phyloP scores from a whole-genome alignment of 2,888 invertebrate genomes.

The Eumerus sabulonum region DNA sequence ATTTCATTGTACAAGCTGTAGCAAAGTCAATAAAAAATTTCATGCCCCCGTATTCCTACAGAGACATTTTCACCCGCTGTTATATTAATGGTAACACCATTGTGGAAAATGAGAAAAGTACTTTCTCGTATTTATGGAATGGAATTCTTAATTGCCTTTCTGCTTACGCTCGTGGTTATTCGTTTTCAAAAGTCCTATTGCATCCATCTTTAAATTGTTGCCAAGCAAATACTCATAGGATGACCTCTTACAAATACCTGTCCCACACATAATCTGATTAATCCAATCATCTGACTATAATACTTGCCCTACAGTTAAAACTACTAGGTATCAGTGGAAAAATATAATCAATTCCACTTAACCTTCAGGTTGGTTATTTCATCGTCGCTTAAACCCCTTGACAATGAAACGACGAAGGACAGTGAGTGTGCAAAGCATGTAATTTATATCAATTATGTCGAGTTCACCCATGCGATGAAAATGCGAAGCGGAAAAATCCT shows the following conservation, averaged over 20 bases:
- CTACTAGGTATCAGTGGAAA: not conserved
- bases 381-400: constrained; percentile 1
- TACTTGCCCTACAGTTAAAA: constrained; percentile 1
- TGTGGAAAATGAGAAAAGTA: too few species aligned
- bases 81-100: too few species aligned
- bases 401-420: too few species aligned
- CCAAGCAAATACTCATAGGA: not conserved
- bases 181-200: not conserved
- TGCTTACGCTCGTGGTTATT: too few species aligned
- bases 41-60: too few species aligned
- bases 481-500: not conserved
- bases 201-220: not conserved
- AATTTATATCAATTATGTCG: constrained; percentile 23
- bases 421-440: not conserved
- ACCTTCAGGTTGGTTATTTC: not conserved
- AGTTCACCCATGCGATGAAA: not conserved
- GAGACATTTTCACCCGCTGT: too few species aligned
- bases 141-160: too few species aligned
- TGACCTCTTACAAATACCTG: constrained; percentile 9
- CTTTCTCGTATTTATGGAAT: too few species aligned
- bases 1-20: too few species aligned
- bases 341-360: constrained; percentile 33
- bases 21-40: too few species aligned
- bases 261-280: constrained; percentile 5
- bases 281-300: constrained; percentile 3